Evolutionary conservation across 2,797 vertebrate species (phyloP).

Genomic region (Rhyacichthys aspro): DNA sequence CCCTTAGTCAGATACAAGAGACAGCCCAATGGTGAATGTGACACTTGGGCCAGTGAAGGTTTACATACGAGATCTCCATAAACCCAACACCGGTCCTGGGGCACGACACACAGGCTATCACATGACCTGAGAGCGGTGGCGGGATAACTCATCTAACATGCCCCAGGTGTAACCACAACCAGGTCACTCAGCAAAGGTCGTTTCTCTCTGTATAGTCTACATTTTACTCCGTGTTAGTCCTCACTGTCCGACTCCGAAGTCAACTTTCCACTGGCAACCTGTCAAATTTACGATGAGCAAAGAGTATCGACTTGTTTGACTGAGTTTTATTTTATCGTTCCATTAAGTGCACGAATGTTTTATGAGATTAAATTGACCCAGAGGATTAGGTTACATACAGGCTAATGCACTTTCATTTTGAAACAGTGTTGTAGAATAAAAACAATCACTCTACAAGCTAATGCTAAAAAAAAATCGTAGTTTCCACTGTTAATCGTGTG

Average conservation of each 20-base stretch:
- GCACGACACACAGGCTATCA: conserved; percentile 37
- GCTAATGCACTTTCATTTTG: no score
- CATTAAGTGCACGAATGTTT: neutral
- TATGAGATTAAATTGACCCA: no score
- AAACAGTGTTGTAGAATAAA: no score
- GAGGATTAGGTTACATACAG: no score
- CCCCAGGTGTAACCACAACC: conserved; percentile 56
- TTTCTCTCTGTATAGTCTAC: neutral
- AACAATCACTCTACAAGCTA: no score
- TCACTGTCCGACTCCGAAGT: neutral
- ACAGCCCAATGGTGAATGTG: conserved; percentile 36
- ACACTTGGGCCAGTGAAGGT: conserved; percentile 28
- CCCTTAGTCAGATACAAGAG: conserved; percentile 46
- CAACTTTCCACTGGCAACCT: neutral
- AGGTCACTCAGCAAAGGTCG: conserved; percentile 39
- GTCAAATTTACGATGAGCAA: neutral
- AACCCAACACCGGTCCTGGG: conserved; percentile 49
- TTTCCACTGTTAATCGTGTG: no score
- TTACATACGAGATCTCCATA: conserved; percentile 25
- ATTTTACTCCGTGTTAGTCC: neutral
- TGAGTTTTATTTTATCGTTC: neutral
- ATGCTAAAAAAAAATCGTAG: no score
- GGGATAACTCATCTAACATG: conserved; percentile 28
- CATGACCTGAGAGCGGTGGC: conserved; percentile 35
- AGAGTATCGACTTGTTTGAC: neutral